phyloP scores from a whole-genome alignment of 2,113 vertebrate species.

The Echinops telfairi region DNA sequence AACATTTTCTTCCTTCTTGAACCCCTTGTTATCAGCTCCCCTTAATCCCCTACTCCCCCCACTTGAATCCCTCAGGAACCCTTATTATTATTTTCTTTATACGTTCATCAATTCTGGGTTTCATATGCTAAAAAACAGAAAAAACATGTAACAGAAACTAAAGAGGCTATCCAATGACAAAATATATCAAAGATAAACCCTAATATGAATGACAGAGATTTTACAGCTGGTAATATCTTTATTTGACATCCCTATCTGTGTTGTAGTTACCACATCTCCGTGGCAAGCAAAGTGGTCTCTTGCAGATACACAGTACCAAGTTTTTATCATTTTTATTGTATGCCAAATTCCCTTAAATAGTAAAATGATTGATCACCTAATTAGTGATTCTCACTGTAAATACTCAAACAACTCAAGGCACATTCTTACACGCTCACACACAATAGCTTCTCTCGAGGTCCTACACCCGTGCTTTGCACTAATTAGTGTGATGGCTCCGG shows the following conservation, averaged over 20 bases:
- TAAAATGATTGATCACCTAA: neutral
- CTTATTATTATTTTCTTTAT: too few species aligned
- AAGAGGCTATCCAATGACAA: too few species aligned
- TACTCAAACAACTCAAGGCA: neutral
- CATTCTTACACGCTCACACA: neutral
- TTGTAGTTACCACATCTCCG: neutral
- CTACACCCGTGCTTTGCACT: neutral
- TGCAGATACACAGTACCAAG: neutral
- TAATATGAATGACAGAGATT: neutral
- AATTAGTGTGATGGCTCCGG: neutral
- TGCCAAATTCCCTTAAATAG: neutral
- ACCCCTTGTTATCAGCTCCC: too few species aligned
- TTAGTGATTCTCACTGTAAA: neutral
- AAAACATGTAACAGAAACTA: too few species aligned
- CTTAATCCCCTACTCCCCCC: too few species aligned
- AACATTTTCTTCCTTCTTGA: too few species aligned
- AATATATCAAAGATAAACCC: too few species aligned
- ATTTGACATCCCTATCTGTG: slow-evolving; percentile 14
- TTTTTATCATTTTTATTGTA: neutral
- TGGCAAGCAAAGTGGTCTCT: neutral
- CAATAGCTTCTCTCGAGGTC: neutral
- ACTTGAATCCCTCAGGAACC: too few species aligned
- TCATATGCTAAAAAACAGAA: too few species aligned
- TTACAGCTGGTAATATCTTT: slow-evolving; percentile 45
- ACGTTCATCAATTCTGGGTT: too few species aligned